These are phyloP conservation scores for Anniella stebbinsi DNA, from an alignment of 2,797 vertebrate species.

Conservation along the genomic window DNA sequence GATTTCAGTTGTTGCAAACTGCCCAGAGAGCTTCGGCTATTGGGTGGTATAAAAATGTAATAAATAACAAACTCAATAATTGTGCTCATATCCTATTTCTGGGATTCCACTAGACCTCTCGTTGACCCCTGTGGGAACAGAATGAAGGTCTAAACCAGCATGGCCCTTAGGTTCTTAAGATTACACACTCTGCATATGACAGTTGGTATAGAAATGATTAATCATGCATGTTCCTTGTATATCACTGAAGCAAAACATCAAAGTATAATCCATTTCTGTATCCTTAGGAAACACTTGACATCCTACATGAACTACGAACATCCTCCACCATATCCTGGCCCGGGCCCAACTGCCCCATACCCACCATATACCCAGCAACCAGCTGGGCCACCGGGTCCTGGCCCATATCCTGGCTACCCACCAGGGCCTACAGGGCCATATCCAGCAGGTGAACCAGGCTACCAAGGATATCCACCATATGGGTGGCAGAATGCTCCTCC, in stretches of 20 bases:
- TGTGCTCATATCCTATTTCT: no score
- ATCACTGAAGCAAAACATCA: neutral
- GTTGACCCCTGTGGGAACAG: no score
- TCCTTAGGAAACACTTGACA: conserved; percentile 73
- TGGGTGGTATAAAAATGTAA: no score
- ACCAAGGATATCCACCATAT: conserved; percentile 88
- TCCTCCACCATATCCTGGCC: conserved; percentile 91
- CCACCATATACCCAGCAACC: conserved; percentile 90
- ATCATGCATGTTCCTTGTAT: accelerated
- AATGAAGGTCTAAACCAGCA: no score
- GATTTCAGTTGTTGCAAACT: no score
- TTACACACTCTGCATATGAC: neutral
- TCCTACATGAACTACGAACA: conserved; percentile 90
- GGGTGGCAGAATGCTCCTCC: conserved; percentile 91
- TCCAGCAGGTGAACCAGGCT: conserved; percentile 82
- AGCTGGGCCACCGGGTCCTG: conserved; percentile 70
- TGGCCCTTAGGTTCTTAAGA: no score
- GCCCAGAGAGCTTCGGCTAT: no score
- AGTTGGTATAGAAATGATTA: neutral
- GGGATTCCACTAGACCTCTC: no score
- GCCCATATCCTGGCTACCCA: conserved; percentile 75
- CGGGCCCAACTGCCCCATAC: conserved; percentile 85
- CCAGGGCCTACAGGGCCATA: conserved; percentile 72
- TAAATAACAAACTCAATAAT: no score
- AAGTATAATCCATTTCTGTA: conserved; percentile 71